Percentiles rank a stretch among this genome's conserved stretches.
phyloP scores from a whole-genome alignment of 1,140 invertebrate species.

The Argopecten irradians region DNA sequence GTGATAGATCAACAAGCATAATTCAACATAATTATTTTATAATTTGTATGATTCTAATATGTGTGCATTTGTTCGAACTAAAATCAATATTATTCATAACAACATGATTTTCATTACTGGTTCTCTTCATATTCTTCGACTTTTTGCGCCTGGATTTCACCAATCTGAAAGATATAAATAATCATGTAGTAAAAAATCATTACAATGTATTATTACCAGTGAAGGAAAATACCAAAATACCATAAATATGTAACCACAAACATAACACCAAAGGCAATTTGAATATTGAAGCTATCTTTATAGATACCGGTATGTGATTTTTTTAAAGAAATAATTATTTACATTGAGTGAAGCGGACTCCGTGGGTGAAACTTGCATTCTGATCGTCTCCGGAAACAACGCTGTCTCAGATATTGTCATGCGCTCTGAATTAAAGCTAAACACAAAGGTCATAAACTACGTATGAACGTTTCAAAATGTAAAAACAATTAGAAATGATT shows the following conservation, averaged over 20 bases:
- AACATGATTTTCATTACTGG: not conserved
- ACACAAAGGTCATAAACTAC: too few species aligned
- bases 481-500: too few species aligned
- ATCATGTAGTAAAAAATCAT: too few species aligned
- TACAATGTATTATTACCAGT: too few species aligned
- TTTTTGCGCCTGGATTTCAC: not conserved
- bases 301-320: too few species aligned
- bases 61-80: not conserved
- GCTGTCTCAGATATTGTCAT: not conserved
- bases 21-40: too few species aligned
- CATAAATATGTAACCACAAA: too few species aligned
- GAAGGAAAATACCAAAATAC: too few species aligned
- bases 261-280: too few species aligned
- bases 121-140: not conserved
- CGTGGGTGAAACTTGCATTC: not conserved
- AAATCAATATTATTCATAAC: not conserved
- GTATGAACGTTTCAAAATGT: too few species aligned
- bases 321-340: not conserved
- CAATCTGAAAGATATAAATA: not conserved
- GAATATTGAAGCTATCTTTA: too few species aligned
- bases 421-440: not conserved
- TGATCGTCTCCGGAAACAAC: not conserved
- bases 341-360: not conserved
- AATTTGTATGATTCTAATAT: not conserved
- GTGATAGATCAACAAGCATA: too few species aligned